Evolutionary conservation across 2,888 invertebrate genomes (phyloP), one percentile per base, ranked within the genome.

Genomic region (Chirona hameri): DNA sequence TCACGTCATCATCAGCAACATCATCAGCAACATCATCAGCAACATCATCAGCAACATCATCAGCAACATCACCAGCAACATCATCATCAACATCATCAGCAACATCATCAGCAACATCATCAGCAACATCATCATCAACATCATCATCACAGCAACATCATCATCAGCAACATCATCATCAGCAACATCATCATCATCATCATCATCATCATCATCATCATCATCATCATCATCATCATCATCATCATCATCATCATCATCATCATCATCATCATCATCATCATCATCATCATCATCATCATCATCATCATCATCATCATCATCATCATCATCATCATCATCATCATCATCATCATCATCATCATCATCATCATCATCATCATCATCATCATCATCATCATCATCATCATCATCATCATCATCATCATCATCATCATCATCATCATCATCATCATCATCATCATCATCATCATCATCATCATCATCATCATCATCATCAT

Each of bases 121-220:
- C n/a, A n/a, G n/a, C n/a, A n/a, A n/a, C n/a, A n/a, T n/a, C n/a
- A n/a, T n/a, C n/a, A n/a, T n/a, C n/a, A n/a, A n/a, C n/a, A n/a
- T n/a, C n/a, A n/a, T n/a, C n/a, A n/a, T n/a, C n/a, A n/a, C n/a
- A n/a, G n/a, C n/a, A n/a, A n/a, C n/a, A n/a, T n/a, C n/a, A n/a
- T n/a, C n/a, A n/a, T n/a, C n/a, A n/a, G n/a, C n/a, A n/a, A n/a
- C n/a, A n/a, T n/a, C n/a, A n/a, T n/a, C n/a, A n/a, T n/a, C n/a
- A n/a, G n/a, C n/a, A n/a, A n/a, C n/a, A n/a, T n/a, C n/a, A n/a
- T n/a, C n/a, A n/a, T n/a, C 65, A n/a, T 65, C 65, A 65, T 65
- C 65, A 65, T n/a, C 65, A 65, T 65, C 65, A n/a, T n/a, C 65
- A 65, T 65, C 65, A 65, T n/a, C 65, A 65, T 65, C 65, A 65